Conservation (phyloP, 2,888 invertebrate genomes). For the Malachius bipustulatus region DNA sequence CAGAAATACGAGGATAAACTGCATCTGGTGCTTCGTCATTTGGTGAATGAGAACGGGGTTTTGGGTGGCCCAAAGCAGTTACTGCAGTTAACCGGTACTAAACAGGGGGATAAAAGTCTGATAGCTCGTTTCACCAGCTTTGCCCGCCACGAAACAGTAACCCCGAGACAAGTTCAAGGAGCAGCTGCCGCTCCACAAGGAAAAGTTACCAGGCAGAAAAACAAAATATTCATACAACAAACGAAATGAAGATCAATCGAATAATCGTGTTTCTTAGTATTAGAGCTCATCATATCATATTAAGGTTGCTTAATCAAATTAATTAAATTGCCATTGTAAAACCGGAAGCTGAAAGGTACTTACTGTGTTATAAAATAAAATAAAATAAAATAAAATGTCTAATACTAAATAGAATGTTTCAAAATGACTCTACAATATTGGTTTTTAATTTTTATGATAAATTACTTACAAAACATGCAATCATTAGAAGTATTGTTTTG, state of each 20-base stretch:
- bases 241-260: constrained; percentile 39
- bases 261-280: too few relatives aligned
- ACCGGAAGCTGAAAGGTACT: too few relatives aligned
- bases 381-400: too few relatives aligned
- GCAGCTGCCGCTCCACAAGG: constrained; percentile 50
- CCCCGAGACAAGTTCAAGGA: constrained; percentile 50
- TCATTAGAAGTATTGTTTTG: too few relatives aligned
- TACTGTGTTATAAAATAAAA: too few relatives aligned
- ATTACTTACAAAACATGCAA: too few relatives aligned
- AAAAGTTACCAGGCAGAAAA: constrained; percentile 71
- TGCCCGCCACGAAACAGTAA: constrained; percentile 32
- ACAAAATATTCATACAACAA: constrained; percentile 71
- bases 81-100: constrained; percentile 25
- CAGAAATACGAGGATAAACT: constrained; percentile 54
- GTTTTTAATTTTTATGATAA: too few relatives aligned
- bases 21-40: constrained; percentile 44
- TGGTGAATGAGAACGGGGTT: constrained; percentile 28
- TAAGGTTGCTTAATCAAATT: too few relatives aligned
- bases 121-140: constrained; percentile 43
- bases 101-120: constrained; percentile 39
- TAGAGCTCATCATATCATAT: too few relatives aligned
- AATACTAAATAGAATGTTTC: too few relatives aligned
- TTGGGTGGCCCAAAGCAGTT: constrained; percentile 25
- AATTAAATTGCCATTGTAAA: too few relatives aligned
- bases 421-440: too few relatives aligned